A percentile compares a stretch with the other conserved stretches of the same genome.
These are phyloP conservation scores for Microcaecilia unicolor DNA, from an alignment of 2,797 vertebrate species.

Conservation along the genomic window DNA sequence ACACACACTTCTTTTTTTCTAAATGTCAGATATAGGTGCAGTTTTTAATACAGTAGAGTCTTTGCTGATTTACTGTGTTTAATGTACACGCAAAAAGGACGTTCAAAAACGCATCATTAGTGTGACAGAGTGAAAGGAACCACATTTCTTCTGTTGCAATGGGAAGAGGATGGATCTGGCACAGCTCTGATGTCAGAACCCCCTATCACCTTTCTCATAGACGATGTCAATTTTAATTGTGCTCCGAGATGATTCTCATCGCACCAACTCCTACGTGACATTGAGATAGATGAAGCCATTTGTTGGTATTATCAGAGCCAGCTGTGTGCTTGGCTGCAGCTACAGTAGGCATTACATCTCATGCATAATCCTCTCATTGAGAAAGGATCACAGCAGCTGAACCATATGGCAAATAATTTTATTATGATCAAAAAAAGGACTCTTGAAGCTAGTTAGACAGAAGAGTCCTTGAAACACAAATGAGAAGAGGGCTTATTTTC, in stretches of 20 bases:
- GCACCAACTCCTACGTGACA: conserved; percentile 66
- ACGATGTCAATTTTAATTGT: conserved; percentile 70
- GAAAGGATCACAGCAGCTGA: conserved; percentile 56
- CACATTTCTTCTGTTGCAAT: conserved; percentile 47
- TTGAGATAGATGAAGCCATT: conserved; percentile 77
- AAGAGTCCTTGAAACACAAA: conserved; percentile 66
- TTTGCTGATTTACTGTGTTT: conserved; percentile 53
- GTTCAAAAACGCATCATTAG: conserved; percentile 47
- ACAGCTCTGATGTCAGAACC: conserved; percentile 59
- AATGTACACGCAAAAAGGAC: conserved; percentile 36
- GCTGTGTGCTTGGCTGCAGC: conserved; percentile 72
- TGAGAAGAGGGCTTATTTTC: conserved; percentile 52
- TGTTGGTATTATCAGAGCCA: conserved; percentile 77
- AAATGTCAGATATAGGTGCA: conserved; percentile 53
- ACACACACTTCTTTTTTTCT: conserved; percentile 34
- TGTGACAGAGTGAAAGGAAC: conserved; percentile 52
- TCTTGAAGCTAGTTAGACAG: conserved; percentile 63
- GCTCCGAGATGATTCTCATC: conserved; percentile 43
- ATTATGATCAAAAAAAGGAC: conserved; percentile 70
- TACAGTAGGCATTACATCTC: conserved; percentile 72
- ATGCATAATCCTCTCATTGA: conserved; percentile 65
- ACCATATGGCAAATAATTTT: conserved; percentile 75
- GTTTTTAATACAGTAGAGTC: conserved; percentile 38
- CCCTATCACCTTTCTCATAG: conserved; percentile 58
- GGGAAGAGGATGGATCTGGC: conserved; percentile 53